Evolutionary conservation across 2,888 invertebrate species (phyloP), one percentile per base, ranked within the genome.

Genomic region (Byasa hedistus): DNA sequence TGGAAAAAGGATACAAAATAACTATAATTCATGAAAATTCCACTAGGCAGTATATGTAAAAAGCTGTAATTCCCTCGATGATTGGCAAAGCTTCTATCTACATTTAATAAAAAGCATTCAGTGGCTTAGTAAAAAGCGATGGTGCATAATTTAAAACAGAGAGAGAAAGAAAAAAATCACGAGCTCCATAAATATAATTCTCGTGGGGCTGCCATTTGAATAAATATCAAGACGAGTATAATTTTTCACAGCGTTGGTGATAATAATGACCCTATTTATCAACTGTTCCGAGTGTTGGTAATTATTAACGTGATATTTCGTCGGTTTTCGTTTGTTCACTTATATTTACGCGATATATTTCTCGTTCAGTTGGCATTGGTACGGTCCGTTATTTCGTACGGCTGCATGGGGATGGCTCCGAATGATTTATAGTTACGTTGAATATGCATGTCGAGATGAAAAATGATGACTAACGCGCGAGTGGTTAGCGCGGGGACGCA

Each of bases 371-470:
- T 82, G 79, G 80, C 81, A 83, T 78, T 81, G 82, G 84, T 80
- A 82, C 84, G 82, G 84, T 85, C 81, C 86, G 86, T 87, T 86
- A 87, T 86, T 86, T 81, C 83, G 84, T 85, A 84, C 79, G 83
- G 82, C 75, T 79, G 76, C 80, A 81, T 79, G 80, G 79, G 82
- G 83, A 85, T 85, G 79, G 83, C 82, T 81, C 77, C 72, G 79
- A 82, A 84, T 91, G 91, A 91, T 91, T 89, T 90, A 91, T 91
- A 83, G 82, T 88, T 80, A 77, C 80, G 88, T 88, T 91, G 89
- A 91, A 90, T 90, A 91, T 91, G 89, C 90, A 90, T 89, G 89
- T 87, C 87, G 83, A 80, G 84, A 90, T 91, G 91, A 91, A 90
- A 90, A 90, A 90, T 89, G 87, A 88, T 81, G 85, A 84, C 80